Evolutionary conservation across 2,113 vertebrate species (phyloP).

Genomic region (Poecile atricapillus): DNA sequence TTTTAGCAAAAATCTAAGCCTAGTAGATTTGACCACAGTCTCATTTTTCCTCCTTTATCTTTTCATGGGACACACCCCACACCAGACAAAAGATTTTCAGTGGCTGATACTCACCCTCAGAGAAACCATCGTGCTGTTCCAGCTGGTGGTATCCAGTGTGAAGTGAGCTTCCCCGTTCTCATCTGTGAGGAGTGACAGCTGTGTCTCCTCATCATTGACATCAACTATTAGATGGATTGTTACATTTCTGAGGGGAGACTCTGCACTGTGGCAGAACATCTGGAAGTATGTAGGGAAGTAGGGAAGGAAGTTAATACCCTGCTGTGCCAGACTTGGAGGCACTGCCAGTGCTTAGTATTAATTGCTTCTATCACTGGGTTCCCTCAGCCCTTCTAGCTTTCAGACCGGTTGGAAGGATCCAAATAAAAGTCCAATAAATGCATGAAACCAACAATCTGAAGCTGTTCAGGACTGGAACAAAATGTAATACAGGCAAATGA

Average conservation of each 20-base stretch:
- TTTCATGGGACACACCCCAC: not conserved
- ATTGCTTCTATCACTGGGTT: not conserved
- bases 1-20: not conserved
- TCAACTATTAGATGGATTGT: conserved; percentile 32
- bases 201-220: not conserved
- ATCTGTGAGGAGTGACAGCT: conserved; percentile 28
- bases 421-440: not conserved
- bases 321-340: not conserved
- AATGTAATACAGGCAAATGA: not conserved
- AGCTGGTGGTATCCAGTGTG: conserved; percentile 46
- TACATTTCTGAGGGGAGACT: not conserved
- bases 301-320: not conserved
- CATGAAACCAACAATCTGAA: not conserved
- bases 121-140: not conserved
- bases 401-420: not conserved
- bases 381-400: not conserved
- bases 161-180: conserved; percentile 44
- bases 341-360: not conserved
- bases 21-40: not conserved
- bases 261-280: not conserved
- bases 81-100: not conserved
- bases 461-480: not conserved
- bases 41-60: not conserved
- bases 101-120: conserved; percentile 38
- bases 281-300: not conserved